phyloP scores from a whole-genome alignment of 2,797 vertebrate species.

The Fundulus diaphanus region DNA sequence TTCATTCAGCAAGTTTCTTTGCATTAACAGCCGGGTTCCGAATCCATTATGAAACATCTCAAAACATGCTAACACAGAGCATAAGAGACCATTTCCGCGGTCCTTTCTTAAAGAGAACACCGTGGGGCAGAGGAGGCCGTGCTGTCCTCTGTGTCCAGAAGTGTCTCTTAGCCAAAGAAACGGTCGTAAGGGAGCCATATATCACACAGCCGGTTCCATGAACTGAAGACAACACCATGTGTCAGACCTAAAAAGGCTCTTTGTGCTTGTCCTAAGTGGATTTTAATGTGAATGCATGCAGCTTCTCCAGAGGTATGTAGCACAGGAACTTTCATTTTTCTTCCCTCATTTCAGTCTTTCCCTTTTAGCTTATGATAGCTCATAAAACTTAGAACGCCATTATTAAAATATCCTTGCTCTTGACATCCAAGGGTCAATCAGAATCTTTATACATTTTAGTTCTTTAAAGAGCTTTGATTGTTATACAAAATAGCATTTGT shows the following conservation, averaged over 20 bases:
- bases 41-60: not conserved
- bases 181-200: not conserved
- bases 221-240: not conserved
- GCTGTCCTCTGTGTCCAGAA: not conserved
- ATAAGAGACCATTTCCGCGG: not conserved
- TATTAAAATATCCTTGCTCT: not conserved
- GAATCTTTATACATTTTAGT: not conserved
- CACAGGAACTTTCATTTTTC: not conserved
- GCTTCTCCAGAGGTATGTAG: not conserved
- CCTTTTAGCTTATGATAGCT: not conserved
- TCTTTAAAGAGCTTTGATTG: not conserved
- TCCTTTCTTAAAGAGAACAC: not conserved
- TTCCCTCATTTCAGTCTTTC: not conserved
- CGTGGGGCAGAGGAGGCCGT: not conserved
- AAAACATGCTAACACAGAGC: not conserved
- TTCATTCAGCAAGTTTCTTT: too few relatives aligned
- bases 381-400: not conserved
- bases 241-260: not conserved
- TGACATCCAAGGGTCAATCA: not conserved
- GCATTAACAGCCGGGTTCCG: too few relatives aligned
- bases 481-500: not conserved
- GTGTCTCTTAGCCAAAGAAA: not conserved
- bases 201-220: not conserved
- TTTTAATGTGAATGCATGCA: not conserved
- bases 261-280: not conserved